These are phyloP conservation scores for Nanorana parkeri DNA, from an alignment of 2,113 vertebrate genomes.

Conservation along the genomic window DNA sequence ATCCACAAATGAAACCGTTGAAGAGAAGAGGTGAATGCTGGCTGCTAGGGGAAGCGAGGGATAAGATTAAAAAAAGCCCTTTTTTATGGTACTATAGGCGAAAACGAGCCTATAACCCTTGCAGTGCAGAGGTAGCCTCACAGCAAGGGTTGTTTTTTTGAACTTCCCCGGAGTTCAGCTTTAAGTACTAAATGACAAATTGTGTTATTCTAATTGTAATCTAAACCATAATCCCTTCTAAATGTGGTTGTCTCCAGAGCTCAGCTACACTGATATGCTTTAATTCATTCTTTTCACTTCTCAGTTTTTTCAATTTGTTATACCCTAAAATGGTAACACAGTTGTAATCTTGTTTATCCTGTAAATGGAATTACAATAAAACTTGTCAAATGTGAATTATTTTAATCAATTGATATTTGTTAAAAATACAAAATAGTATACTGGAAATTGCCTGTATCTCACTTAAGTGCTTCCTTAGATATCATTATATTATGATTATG, in stretches of 20 bases:
- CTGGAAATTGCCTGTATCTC: background rate
- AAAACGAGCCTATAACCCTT: too few relatives aligned
- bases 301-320: background rate
- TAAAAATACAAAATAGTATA: background rate
- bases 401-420: background rate
- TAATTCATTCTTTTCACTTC: background rate
- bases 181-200: too few relatives aligned
- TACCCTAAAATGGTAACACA: conserved; percentile 20
- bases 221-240: background rate
- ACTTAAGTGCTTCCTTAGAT: background rate
- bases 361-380: conserved; percentile 5
- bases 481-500: conserved; percentile 3
- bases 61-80: too few relatives aligned
- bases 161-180: too few relatives aligned
- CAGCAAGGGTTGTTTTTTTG: too few relatives aligned
- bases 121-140: too few relatives aligned
- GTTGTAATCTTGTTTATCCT: background rate
- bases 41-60: too few relatives aligned
- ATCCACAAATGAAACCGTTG: too few relatives aligned
- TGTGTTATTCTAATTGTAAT: background rate
- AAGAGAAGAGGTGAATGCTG: too few relatives aligned
- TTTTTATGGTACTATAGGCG: too few relatives aligned
- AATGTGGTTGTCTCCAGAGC: background rate
- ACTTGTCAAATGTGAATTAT: background rate
- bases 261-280: background rate